Evolutionary conservation across 2,888 invertebrate species (phyloP).

Genomic region (Arenicola marina): DNA sequence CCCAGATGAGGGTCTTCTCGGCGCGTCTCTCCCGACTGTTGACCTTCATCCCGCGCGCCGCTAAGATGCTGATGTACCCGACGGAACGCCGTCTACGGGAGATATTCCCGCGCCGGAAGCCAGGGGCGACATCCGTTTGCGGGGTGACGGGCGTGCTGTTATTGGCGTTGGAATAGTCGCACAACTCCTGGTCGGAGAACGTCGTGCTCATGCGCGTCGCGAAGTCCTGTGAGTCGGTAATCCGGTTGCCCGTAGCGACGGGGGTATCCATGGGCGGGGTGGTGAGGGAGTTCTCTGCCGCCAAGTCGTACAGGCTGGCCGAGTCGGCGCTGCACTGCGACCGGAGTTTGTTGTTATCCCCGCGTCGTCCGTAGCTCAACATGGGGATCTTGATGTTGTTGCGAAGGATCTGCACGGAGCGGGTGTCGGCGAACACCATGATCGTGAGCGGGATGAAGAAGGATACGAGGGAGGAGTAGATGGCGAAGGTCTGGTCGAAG

Average conservation of each 20-base stretch:
- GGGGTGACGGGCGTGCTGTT: background rate
- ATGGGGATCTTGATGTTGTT: constrained; percentile 9
- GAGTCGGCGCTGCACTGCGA: background rate
- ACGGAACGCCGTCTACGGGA: constrained; percentile 4
- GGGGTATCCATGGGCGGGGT: background rate
- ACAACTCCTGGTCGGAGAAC: background rate
- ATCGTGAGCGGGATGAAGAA: constrained; percentile 34
- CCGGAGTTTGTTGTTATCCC: background rate
- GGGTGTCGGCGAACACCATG: constrained; percentile 32
- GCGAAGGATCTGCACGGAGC: constrained; percentile 26
- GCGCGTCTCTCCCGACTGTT: constrained; percentile 33
- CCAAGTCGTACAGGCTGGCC: background rate
- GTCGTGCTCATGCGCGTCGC: background rate
- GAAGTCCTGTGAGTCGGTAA: background rate
- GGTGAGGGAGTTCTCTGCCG: background rate
- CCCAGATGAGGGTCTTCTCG: constrained; percentile 36
- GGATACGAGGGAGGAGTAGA: constrained; percentile 36
- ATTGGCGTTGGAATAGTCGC: background rate
- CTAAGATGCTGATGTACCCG: constrained; percentile 24
- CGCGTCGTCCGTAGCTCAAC: background rate
- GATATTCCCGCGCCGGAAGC: background rate
- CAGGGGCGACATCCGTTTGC: background rate
- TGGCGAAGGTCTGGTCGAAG: constrained; percentile 32
- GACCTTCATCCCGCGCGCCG: constrained; percentile 16
- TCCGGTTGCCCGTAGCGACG: background rate